These are phyloP conservation scores for Melanaphis sacchari DNA, from an alignment of 1,140 invertebrate species.

Conservation along the genomic window DNA sequence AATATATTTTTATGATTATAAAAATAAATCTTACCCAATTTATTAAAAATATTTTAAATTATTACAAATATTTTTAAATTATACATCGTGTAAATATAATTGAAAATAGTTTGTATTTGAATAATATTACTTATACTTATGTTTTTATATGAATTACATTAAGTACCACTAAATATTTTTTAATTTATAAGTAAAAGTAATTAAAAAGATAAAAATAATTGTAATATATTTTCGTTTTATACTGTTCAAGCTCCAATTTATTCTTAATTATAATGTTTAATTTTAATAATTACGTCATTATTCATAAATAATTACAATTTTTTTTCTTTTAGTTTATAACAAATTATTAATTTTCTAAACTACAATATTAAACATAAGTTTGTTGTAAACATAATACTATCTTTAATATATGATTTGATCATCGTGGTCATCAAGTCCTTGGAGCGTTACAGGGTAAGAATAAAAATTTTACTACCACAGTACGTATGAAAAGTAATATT, in stretches of 20 bases:
- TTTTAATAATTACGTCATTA: not conserved
- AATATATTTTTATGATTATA: not conserved
- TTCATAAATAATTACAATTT: not conserved
- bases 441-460: not conserved
- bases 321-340: not conserved
- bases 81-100: not conserved
- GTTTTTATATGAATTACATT: not conserved
- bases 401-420: not conserved
- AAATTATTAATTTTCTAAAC: not conserved
- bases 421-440: not conserved
- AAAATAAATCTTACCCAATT: not conserved
- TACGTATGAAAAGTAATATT: not conserved
- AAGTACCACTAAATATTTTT: not conserved
- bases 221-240: not conserved
- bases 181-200: not conserved
- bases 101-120: not conserved
- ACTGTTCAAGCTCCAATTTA: not conserved
- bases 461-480: not conserved
- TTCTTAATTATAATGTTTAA: slow-evolving; percentile 17
- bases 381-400: not conserved
- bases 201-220: not conserved
- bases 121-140: not conserved
- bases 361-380: not conserved
- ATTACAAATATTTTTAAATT: not conserved
- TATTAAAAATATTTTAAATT: not conserved